Percentiles rank a stretch among this genome's conserved stretches.
Evolutionary conservation across 2,113 vertebrate species (phyloP).

Genomic region (Neodon shergylaensis): DNA sequence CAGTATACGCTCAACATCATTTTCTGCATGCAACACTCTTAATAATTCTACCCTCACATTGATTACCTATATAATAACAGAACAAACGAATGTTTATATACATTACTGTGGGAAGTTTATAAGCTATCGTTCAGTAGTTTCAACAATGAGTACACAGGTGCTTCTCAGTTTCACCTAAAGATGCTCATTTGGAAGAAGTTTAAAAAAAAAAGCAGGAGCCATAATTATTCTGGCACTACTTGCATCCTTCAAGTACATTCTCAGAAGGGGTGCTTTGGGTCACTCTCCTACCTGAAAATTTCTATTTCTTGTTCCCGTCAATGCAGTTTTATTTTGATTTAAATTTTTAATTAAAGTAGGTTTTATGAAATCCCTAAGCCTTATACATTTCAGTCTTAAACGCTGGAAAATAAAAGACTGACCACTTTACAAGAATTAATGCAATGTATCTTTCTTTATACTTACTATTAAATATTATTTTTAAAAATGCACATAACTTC

Average conservation of each 20-base stretch:
- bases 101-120: neutral
- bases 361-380: neutral
- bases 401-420: neutral
- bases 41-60: neutral
- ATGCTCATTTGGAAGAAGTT: neutral
- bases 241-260: neutral
- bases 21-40: neutral
- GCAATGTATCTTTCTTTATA: neutral
- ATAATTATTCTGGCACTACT: neutral
- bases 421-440: conserved; percentile 5
- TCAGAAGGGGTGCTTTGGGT: neutral
- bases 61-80: neutral
- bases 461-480: conserved; percentile 15
- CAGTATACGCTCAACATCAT: neutral
- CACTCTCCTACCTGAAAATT: neutral
- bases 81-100: neutral
- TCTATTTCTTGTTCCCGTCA: neutral
- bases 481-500: neutral
- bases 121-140: neutral
- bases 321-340: neutral
- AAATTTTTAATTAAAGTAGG: neutral
- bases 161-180: no score
- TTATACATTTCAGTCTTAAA: neutral
- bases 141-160: neutral
- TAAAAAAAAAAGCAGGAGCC: neutral